These are phyloP conservation scores for Drosophila sechellia DNA, from an alignment of 1,140 invertebrate species.

Conservation along the genomic window DNA sequence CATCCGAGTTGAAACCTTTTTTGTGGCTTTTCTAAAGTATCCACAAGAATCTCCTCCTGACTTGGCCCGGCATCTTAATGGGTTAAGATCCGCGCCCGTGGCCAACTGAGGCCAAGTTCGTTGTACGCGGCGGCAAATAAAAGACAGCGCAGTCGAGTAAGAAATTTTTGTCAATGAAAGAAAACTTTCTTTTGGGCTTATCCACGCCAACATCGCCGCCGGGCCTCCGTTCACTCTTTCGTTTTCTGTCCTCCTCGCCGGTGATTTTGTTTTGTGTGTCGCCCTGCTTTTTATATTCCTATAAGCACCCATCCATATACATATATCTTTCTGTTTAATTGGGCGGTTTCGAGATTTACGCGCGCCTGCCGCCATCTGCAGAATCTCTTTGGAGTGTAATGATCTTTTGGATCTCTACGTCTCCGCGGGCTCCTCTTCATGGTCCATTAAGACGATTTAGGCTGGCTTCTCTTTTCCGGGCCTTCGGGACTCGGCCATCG, in stretches of 20 bases:
- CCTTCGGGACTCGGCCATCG: not conserved
- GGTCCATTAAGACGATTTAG: conserved; percentile 81
- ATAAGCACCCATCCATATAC: conserved; percentile 9
- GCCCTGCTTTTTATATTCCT: conserved; percentile 23
- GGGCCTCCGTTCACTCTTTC: conserved; percentile 33
- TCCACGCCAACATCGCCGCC: conserved; percentile 66
- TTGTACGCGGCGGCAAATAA: conserved; percentile 54
- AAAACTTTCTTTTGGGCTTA: conserved; percentile 79
- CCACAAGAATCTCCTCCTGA: not conserved
- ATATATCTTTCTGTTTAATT: conserved; percentile 61
- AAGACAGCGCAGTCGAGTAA: conserved; percentile 43
- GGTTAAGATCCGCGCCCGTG: conserved; percentile 41
- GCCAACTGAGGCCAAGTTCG: conserved; percentile 62
- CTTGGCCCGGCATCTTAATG: conserved; percentile 17
- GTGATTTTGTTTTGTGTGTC: conserved; percentile 51
- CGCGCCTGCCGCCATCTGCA: conserved; percentile 65
- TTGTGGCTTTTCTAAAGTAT: not conserved
- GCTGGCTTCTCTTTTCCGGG: conserved; percentile 56
- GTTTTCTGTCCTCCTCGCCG: conserved; percentile 14
- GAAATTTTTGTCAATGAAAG: conserved; percentile 76
- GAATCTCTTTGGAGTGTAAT: conserved; percentile 11
- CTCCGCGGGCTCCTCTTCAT: conserved; percentile 62
- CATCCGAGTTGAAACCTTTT: too few relatives aligned
- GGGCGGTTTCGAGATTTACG: conserved; percentile 66
- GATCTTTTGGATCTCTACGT: conserved; percentile 33